Conservation (phyloP, 2,113 vertebrate species). For the Indicator indicator region DNA sequence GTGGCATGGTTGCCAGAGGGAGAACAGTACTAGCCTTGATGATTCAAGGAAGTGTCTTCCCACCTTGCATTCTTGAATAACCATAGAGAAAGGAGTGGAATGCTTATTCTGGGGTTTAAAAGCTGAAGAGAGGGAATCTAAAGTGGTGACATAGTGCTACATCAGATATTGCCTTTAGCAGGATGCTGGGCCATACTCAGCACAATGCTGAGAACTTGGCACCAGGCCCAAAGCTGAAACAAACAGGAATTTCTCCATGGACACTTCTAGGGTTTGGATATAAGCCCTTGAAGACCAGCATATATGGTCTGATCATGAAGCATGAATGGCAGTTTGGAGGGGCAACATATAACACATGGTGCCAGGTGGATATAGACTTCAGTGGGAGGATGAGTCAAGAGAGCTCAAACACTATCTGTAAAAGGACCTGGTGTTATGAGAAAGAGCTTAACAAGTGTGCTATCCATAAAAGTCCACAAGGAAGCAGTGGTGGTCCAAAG, state of each 20-base stretch:
- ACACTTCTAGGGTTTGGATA: not conserved
- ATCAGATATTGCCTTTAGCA: conserved; percentile 6
- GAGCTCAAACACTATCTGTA: not conserved
- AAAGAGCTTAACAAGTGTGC: not conserved
- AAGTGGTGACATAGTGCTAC: not conserved
- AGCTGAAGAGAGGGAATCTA: not conserved
- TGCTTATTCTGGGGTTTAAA: not conserved
- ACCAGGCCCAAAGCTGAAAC: conserved; percentile 23
- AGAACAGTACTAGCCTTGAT: not conserved
- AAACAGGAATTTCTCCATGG: conserved; percentile 21
- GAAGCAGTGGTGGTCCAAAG: not conserved
- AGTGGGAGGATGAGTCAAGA: not conserved
- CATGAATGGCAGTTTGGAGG: not conserved
- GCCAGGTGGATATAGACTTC: not conserved
- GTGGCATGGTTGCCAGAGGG: not conserved
- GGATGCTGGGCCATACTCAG: not conserved
- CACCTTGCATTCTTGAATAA: conserved; percentile 8
- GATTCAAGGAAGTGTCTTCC: not conserved
- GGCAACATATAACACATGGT: not conserved
- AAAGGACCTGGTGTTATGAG: not conserved
- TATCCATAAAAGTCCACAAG: not conserved
- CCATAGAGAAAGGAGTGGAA: not conserved
- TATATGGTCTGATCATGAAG: not conserved
- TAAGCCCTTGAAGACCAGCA: not conserved
- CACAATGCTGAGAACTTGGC: conserved; percentile 18